Conservation (phyloP, 1,140 invertebrate species). For the Rhyzopertha dominica region DNA sequence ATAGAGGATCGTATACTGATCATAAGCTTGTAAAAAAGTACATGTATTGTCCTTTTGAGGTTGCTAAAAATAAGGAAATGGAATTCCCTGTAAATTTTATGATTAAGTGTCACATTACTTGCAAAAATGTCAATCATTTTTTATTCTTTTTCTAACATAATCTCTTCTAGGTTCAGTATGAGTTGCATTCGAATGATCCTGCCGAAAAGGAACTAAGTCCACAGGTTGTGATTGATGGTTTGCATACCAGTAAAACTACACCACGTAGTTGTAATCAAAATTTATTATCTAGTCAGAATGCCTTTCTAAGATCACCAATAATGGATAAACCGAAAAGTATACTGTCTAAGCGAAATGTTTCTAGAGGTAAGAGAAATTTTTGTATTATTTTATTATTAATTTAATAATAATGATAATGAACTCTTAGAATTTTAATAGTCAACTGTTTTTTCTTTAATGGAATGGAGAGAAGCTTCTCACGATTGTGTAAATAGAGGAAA, state of each 20-base stretch:
- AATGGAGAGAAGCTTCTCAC: no score
- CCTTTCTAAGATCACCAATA: conserved; percentile 25
- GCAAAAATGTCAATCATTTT: no score
- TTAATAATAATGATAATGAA: conserved; percentile 2
- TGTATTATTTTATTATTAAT: conserved; percentile 1
- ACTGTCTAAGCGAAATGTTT: conserved; percentile 28
- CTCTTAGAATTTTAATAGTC: no score
- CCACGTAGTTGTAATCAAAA: conserved; percentile 25
- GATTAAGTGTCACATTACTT: no score
- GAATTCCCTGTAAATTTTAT: no score
- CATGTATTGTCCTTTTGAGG: no score
- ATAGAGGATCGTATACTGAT: no score
- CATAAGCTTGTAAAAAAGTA: no score
- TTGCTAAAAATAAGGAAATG: no score
- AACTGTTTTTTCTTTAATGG: no score
- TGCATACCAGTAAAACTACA: not conserved
- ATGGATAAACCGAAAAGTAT: conserved; percentile 42
- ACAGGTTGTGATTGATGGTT: conserved; percentile 11
- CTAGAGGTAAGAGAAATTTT: not conserved
- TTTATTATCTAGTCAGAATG: conserved; percentile 37
- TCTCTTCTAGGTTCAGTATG: conserved; percentile 31
- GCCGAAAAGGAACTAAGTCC: conserved; percentile 9
- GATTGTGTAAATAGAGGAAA: no score
- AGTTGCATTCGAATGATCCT: conserved; percentile 16
- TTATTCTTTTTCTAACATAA: no score